Base-by-base conservation (phyloP, 2,888 invertebrate species). In the Corythucha ciliata region DNA sequence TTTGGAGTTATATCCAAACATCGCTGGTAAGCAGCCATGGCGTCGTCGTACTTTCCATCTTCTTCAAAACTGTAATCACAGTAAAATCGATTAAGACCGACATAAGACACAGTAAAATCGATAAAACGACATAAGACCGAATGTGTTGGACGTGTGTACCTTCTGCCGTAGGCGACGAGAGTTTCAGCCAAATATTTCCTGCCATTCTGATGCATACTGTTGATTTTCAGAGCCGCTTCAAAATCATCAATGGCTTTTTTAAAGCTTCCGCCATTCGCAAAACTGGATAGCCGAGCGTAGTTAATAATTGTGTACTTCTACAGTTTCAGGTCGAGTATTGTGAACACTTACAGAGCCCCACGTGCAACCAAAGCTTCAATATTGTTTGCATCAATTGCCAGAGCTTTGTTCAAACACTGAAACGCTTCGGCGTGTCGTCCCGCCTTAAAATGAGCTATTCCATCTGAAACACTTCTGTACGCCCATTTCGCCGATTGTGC, bases 181-280 rank as follows among this genome's bases (percentile, higher is more conserved):
- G 93, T 94, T 69, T 94, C 92, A 26, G 90, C 86, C 74, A 92
- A 80, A 70, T 94, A 96, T 68, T 91, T 92, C 52, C 87, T 79
- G 26, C 93, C 94, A 70, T 94, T 94, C 2, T 83, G 82, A 69
- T 96, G 94, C 57, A 80, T 84, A 1, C 86, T 84, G 70, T 94
- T 90, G 36, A 89, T 68, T 67, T 86, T 83, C 32, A 94, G 69
- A 4, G 94, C 93, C 20, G 83, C 83, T 69, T 93, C 91, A 69
- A 96, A 92, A 68, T 96, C 94, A 62, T 88, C 87, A 59, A 94
- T 86, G 1, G 94, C 94, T 67, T 89, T 89, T 62, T 86, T 82
- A 69, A 90, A 93, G 63, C 85, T 90, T 58, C 91, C 91, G 65
- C 87, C 88, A 68, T 94, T 94, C 10, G 94, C 94, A 67, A 88